phyloP scores from a whole-genome alignment of 2,797 vertebrate genomes.

The Dromococcyx pavoninus region DNA sequence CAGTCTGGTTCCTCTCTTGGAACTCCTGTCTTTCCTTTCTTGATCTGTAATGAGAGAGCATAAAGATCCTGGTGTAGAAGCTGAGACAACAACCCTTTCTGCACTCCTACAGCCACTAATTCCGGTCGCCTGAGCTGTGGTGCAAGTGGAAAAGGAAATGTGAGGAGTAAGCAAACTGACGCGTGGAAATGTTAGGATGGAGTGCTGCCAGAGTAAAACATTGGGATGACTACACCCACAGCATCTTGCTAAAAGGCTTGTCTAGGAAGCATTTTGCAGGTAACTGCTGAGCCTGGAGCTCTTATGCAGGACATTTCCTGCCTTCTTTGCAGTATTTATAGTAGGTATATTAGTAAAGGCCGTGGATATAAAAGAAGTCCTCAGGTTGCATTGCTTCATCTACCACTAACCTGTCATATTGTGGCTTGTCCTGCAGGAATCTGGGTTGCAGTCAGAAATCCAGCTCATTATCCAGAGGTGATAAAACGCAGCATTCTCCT shows the following conservation, averaged over 20 bases:
- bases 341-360: neutral
- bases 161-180: neutral
- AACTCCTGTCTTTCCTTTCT: neutral
- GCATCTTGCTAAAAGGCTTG: neutral
- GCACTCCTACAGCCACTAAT: neutral
- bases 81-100: neutral
- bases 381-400: neutral
- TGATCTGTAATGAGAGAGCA: neutral
- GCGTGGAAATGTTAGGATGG: neutral
- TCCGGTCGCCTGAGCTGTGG: neutral
- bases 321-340: neutral
- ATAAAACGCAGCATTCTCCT: neutral
- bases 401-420: neutral
- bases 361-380: conserved; percentile 3
- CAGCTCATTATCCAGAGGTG: conserved; percentile 64
- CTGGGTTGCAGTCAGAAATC: conserved; percentile 45
- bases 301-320: neutral
- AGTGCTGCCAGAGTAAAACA: neutral
- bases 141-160: neutral
- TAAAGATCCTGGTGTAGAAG: neutral
- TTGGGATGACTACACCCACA: neutral
- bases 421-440: conserved; percentile 35
- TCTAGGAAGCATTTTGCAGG: neutral
- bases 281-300: neutral
- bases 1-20: neutral